Conservation (phyloP, 1,140 invertebrate genomes). For the Tetramorium alpestre region DNA sequence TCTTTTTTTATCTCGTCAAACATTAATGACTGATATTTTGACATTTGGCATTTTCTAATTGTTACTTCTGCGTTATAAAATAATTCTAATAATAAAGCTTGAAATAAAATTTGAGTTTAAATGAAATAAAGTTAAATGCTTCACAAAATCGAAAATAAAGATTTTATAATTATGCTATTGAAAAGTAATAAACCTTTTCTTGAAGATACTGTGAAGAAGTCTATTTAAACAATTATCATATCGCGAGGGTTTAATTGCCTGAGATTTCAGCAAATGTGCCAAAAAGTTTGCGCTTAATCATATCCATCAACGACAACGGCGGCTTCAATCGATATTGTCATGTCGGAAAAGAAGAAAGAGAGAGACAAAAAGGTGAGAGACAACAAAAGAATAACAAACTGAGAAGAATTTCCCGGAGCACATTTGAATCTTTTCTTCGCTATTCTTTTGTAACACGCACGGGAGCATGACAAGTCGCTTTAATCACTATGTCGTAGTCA, state of each 20-base stretch:
- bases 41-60: background rate
- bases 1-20: background rate
- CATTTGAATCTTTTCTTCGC: constrained; percentile 54
- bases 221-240: background rate
- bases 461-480: constrained; percentile 20
- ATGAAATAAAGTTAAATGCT: background rate
- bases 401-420: constrained; percentile 49
- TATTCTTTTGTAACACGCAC: constrained; percentile 51
- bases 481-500: constrained; percentile 5
- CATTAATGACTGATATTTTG: background rate
- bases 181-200: background rate
- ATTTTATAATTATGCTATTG: background rate
- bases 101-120: background rate
- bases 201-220: background rate
- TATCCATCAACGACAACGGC: constrained; percentile 43
- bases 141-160: background rate
- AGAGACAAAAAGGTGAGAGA: background rate
- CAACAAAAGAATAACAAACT: background rate
- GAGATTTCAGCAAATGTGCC: constrained; percentile 54
- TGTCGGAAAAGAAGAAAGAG: background rate
- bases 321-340: constrained; percentile 4
- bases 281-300: constrained; percentile 58
- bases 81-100: background rate
- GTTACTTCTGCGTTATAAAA: background rate
- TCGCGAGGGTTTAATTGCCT: constrained; percentile 5